phyloP scores from a whole-genome alignment of 1,140 invertebrate genomes.

The Cylas formicarius region DNA sequence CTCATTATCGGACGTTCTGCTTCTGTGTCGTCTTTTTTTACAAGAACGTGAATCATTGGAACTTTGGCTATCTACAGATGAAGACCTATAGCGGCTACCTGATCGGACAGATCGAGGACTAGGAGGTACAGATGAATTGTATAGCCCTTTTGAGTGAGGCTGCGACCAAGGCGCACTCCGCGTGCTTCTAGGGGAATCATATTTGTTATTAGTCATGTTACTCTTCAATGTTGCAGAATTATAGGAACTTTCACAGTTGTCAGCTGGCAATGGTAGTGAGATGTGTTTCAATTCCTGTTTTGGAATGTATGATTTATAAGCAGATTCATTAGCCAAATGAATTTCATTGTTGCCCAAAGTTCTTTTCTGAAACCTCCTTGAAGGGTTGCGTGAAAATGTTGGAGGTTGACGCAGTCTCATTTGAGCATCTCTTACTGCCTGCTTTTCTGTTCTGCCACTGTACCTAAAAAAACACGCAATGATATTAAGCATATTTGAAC shows the following conservation, averaged over 20 bases:
- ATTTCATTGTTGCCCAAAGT: conserved; percentile 9
- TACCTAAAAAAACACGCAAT: conserved; percentile 34
- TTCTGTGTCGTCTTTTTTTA: conserved; percentile 53
- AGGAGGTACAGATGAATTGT: conserved; percentile 54
- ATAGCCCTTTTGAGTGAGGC: conserved; percentile 63
- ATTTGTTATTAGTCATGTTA: conserved; percentile 34
- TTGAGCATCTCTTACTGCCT: conserved; percentile 52
- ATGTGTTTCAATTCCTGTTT: conserved; percentile 51
- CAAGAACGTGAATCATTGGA: conserved; percentile 67
- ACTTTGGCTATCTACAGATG: conserved; percentile 79
- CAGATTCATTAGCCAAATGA: too few relatives aligned
- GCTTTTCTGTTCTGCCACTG: conserved; percentile 61
- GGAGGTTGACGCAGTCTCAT: conserved; percentile 62
- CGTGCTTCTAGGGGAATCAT: conserved; percentile 70
- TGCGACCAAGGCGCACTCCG: conserved; percentile 76
- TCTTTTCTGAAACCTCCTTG: conserved; percentile 64
- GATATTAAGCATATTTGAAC: too few relatives aligned
- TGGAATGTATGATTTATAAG: not conserved
- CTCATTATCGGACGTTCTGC: conserved; percentile 78
- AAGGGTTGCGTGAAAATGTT: conserved; percentile 81
- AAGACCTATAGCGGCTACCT: conserved; percentile 48
- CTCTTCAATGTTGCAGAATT: conserved; percentile 18
- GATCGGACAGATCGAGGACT: conserved; percentile 63
- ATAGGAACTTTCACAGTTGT: conserved; percentile 30
- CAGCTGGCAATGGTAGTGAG: conserved; percentile 53